These are phyloP conservation scores for Tyrannus savana DNA, from an alignment of 2,113 vertebrate species.

Conservation along the genomic window DNA sequence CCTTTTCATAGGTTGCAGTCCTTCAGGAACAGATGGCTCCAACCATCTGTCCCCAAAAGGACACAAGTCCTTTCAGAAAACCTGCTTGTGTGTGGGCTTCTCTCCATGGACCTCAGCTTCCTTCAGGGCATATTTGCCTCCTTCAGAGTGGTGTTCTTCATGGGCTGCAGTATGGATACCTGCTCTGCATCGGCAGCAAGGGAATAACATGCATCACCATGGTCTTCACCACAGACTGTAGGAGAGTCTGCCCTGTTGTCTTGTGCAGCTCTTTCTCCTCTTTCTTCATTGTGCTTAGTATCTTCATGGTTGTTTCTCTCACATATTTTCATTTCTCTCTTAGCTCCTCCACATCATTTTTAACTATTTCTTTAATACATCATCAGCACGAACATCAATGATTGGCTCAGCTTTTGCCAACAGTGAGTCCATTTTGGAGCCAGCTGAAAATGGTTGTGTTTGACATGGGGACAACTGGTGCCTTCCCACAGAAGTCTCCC, in stretches of 20 bases:
- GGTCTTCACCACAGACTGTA: background rate
- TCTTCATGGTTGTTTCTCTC: background rate
- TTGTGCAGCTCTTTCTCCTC: background rate
- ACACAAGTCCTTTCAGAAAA: background rate
- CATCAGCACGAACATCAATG: accelerated
- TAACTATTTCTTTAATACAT: background rate
- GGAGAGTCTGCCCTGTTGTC: background rate
- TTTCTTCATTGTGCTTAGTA: background rate
- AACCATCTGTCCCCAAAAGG: background rate
- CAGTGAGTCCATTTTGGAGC: accelerated
- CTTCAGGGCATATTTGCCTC: background rate
- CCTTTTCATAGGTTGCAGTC: background rate
- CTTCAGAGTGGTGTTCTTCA: background rate
- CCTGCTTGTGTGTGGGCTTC: background rate
- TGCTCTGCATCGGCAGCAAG: background rate
- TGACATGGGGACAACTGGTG: background rate
- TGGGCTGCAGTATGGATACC: background rate
- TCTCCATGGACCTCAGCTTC: background rate
- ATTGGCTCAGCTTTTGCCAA: background rate
- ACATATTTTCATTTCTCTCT: background rate
- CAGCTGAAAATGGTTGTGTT: background rate
- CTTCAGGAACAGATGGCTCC: background rate
- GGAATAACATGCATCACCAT: background rate
- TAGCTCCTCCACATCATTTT: background rate
- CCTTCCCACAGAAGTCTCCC: background rate